These are phyloP conservation scores for Tetranychus cinnabarinus DNA, from an alignment of 1,140 invertebrate species.

Conservation along the genomic window DNA sequence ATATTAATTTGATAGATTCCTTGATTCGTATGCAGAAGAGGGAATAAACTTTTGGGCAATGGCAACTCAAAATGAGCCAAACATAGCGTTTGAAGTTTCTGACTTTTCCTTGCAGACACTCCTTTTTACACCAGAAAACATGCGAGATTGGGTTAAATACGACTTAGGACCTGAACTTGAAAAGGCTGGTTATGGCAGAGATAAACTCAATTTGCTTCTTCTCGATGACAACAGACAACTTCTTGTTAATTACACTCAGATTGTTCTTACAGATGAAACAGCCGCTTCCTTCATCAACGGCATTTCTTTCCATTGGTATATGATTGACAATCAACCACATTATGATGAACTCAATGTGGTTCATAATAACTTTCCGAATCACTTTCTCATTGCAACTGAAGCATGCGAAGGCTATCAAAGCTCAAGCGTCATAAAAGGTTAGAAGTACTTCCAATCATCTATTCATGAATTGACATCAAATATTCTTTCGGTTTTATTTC, in stretches of 20 bases:
- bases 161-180: constrained; percentile 1
- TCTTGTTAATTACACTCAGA: not conserved
- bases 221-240: not conserved
- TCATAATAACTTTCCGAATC: constrained; percentile 31
- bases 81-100: not conserved
- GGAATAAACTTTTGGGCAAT: constrained; percentile 33
- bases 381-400: constrained; percentile 37
- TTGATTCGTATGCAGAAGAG: constrained; percentile 29
- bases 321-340: not conserved
- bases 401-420: constrained; percentile 17
- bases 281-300: constrained; percentile 3
- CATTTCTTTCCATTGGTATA: constrained; percentile 44
- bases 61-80: constrained; percentile 34
- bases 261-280: constrained; percentile 4
- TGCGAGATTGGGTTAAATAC: constrained; percentile 1
- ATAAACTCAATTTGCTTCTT: constrained; percentile 10
- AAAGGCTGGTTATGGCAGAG: constrained; percentile 18
- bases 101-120: not conserved
- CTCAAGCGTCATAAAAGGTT: not conserved
- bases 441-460: too few relatives aligned
- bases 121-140: not conserved
- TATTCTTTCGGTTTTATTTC: too few relatives aligned
- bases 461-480: too few relatives aligned
- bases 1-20: constrained; percentile 23
- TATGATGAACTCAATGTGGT: constrained; percentile 16